Base-by-base conservation (phyloP, 1,140 invertebrate genomes). In the Periplaneta americana region DNA sequence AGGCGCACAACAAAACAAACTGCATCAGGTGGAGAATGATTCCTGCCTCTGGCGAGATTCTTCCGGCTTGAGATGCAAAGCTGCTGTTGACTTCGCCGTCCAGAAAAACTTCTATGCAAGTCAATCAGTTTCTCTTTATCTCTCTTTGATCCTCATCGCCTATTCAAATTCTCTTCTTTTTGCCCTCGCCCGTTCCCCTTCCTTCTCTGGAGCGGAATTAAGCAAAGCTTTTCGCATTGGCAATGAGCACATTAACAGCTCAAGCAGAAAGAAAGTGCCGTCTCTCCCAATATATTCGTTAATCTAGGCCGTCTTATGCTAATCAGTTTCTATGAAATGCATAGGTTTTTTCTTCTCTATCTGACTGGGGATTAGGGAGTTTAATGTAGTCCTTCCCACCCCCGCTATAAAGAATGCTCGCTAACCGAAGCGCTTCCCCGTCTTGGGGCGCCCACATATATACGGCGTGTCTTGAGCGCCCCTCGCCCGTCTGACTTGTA, bases 161-260 rank as follows among this genome's bases (percentile, higher is more conserved):
- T 66, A 66, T 66, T 66, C 48, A 66, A 28, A 66, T 66, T 66
- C 48, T 66, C n/a, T 66, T 66, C 48, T 66, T 66, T 39, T 66
- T n/a, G n/a, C n/a, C n/a, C n/a, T n/a, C n/a, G n/a, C n/a, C n/a
- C n/a, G n/a, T n/a, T n/a, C n/a, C n/a, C n/a, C n/a, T n/a, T n/a
- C 48, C 48, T 28, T n/a, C 48, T 66, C 48, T 28, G 22, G 22
- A 22, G 75, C 1, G 75, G 35, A 77, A 77, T 77, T 77, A 77
- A 77, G 75, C 75, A 77, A 77, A 77, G 33, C 75, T 77, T 36
- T n/a, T 77, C 75, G 75, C 75, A 77, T 34, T 33, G 22, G n/a
- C n/a, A 36, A 77, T 77, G 75, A 77, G 33, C 75, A 77, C 75
- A 77, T 77, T 77, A 77, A 77, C 75, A 36, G 75, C 31, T 36